A percentile compares a stretch with the other conserved stretches of the same genome.
phyloP scores from a whole-genome alignment of 2,888 invertebrate species.

The Perizoma affinitatum region DNA sequence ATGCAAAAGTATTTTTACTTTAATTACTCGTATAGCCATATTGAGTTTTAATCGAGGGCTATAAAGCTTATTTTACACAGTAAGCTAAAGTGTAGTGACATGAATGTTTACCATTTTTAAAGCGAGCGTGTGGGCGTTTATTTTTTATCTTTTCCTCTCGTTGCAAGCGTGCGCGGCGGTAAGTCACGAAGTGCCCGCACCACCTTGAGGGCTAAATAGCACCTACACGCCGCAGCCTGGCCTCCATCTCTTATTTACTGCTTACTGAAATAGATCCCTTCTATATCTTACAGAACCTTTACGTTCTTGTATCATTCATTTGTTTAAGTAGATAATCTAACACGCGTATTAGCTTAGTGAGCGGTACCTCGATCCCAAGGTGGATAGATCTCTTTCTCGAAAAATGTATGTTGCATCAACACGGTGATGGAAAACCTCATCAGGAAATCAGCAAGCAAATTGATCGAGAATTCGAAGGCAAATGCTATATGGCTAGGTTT shows the following conservation, averaged over 20 bases:
- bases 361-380: too few species aligned
- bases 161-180: conserved; percentile 66
- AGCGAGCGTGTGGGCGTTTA: conserved; percentile 58
- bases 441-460: too few species aligned
- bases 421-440: too few species aligned
- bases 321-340: too few species aligned
- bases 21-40: neutral
- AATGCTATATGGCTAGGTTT: too few species aligned
- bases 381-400: too few species aligned
- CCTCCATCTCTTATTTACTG: conserved; percentile 57
- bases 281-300: conserved; percentile 2
- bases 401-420: too few species aligned
- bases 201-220: conserved; percentile 82
- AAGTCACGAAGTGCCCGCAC: conserved; percentile 77
- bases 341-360: too few species aligned
- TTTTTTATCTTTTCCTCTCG: conserved; percentile 62
- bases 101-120: conserved; percentile 68
- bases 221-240: conserved; percentile 60
- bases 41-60: neutral
- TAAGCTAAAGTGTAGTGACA: conserved; percentile 8
- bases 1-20: too few species aligned
- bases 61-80: conserved; percentile 15
- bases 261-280: conserved; percentile 44
- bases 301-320: too few species aligned
- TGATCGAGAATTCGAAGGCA: too few species aligned